Evolutionary conservation across 1,140 invertebrate species (phyloP), one percentile per base, ranked within the genome.

Genomic region (Cecropterus lyciades): DNA sequence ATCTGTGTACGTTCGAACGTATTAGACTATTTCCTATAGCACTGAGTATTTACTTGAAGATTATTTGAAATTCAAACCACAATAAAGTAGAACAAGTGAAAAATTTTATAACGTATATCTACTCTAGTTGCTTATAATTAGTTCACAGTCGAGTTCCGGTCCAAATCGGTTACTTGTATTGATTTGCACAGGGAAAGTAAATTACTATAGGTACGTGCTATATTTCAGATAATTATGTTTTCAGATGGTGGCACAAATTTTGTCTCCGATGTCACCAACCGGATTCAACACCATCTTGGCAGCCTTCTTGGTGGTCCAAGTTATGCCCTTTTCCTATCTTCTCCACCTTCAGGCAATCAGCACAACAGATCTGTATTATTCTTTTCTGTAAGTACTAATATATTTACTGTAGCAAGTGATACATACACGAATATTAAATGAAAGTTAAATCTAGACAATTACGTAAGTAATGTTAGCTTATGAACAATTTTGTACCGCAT

Each of bases 301-400:
- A 96, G 75, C 96, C 96, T 0, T 80, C 93, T 0, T 94, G 94
- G 73, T 97, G 96, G 96, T 89, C 93, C 24, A 94, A 93, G 84
- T 82, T 95, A 9, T 97, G 96, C 73, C 96, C 96, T 0, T 96
- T 96, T 76, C 96, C 96, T 5, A 94, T 97, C 72, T 97, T 96
- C 77, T 95, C 96, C 8, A 96, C 95, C 0, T 97, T 96, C 79
- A 93, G 96, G 69, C 96, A 97, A 80, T 94, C 96, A 63, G 95
- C 96, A 0, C 93, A 96, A 24, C 87, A 96, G 1, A 55, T 96
- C 5, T 95, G 95, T 49, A 93, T 97, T 0, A 89, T 95, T 64
- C 76, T 96, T 8, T 94, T 97, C 75, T 95, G 93, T 94, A 81
- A 93, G 89, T 90, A 66, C 27, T 30, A 30, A 30, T 1, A 30